A percentile compares a stretch with the other conserved stretches of the same genome.
Evolutionary conservation across 2,888 invertebrate genomes (phyloP).

Genomic region (Phoenoteleia sp.): DNA sequence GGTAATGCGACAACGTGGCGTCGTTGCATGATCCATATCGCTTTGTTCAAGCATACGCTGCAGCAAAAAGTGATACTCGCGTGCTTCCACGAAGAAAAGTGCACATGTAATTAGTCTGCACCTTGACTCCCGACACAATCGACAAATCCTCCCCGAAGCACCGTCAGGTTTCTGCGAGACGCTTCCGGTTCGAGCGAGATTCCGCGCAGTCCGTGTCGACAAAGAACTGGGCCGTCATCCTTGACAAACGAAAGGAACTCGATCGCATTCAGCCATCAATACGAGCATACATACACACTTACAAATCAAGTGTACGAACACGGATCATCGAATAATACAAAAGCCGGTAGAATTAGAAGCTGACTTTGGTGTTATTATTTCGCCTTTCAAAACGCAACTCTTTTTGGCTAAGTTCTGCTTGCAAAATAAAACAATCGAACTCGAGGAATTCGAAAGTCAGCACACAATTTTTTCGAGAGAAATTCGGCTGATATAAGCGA

Average conservation of each 20-base stretch:
- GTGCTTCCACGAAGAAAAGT: conserved; percentile 40
- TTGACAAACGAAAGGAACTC: conserved; percentile 73
- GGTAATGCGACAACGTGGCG: neutral
- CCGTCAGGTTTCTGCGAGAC: conserved; percentile 45
- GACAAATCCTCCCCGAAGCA: conserved; percentile 42
- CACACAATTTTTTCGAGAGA: neutral
- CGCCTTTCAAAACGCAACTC: neutral
- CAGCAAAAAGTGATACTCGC: conserved; percentile 15
- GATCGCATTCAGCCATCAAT: conserved; percentile 32
- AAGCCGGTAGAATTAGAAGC: conserved; percentile 5
- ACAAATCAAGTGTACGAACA: conserved; percentile 15
- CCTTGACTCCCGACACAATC: conserved; percentile 59
- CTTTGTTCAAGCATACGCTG: conserved; percentile 22
- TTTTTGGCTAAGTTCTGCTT: neutral
- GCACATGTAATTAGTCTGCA: conserved; percentile 49
- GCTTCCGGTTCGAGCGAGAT: conserved; percentile 67
- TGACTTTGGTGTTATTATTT: conserved; percentile 5
- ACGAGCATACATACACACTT: conserved; percentile 2
- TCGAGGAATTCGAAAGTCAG: neutral
- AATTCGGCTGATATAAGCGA: neutral
- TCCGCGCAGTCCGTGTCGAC: conserved; percentile 59
- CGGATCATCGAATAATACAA: conserved; percentile 22
- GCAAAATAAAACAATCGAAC: neutral
- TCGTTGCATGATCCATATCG: neutral
- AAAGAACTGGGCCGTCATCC: conserved; percentile 71